Conservation (phyloP, 2,113 vertebrate genomes). For the Motacilla alba region DNA sequence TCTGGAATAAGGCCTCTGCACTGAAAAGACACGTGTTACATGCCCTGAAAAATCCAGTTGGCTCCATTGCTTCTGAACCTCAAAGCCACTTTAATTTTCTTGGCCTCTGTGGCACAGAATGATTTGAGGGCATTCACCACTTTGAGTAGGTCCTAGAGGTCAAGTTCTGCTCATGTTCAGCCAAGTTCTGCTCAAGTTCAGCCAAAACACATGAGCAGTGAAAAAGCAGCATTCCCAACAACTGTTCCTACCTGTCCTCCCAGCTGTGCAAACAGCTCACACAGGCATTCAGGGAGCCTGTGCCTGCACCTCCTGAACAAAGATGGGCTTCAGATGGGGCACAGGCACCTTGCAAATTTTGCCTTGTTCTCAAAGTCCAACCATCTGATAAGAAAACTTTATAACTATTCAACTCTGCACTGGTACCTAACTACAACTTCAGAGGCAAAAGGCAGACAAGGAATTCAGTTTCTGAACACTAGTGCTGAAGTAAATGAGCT, state of each 20-base stretch:
- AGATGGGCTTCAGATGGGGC: not conserved
- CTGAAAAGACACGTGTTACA: not conserved
- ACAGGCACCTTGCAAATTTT: not conserved
- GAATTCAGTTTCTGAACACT: not conserved
- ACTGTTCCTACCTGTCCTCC: not conserved
- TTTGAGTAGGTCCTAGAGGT: not conserved
- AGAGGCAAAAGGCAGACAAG: not conserved
- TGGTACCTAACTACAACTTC: not conserved
- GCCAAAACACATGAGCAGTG: rapidly evolving
- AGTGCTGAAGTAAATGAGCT: conserved; percentile 1
- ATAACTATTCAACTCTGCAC: not conserved
- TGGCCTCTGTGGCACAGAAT: not conserved
- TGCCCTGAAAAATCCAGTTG: not conserved
- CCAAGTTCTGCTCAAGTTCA: not conserved
- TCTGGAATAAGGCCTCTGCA: not conserved
- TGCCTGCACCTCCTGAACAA: not conserved
- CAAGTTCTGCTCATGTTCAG: not conserved
- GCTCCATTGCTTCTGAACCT: not conserved
- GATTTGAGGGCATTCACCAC: not conserved
- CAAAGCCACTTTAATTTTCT: not conserved
- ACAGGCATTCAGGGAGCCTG: not conserved
- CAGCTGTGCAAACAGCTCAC: not conserved
- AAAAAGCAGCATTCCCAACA: not conserved
- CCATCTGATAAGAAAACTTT: not conserved
- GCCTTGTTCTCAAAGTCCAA: not conserved